Base-by-base conservation (phyloP, 2,797 vertebrate genomes). In the Channallabes apus region DNA sequence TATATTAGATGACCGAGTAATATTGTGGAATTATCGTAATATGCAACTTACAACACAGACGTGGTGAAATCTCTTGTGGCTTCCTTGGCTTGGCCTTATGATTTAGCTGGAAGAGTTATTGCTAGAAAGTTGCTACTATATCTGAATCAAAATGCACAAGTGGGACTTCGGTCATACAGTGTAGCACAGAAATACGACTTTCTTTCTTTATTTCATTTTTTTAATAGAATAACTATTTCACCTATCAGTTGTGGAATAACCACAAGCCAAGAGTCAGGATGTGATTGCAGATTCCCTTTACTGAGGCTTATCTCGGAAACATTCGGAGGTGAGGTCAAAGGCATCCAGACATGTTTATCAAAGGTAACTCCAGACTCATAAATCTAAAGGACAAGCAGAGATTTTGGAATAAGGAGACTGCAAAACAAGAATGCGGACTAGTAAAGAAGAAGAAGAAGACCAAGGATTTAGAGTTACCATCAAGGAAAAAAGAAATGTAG, bases 311-410 rank as follows among this genome's bases (percentile, higher is more conserved):
- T 80, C 79, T 65, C 8, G 1, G 62, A 67, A 67, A 29, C 38
- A 51, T 80, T 29, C 41, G 67, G 62, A 80, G 79, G 78, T 65
- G 61, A 80, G 61, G 79, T 67, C 62, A 80, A 80, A 80, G 79
- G 51, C 79, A 80, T 80, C 61, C 62, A 51, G n/a, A 62, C 17
- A 51, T 80, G 79, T 65, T 80, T 80, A 67, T 67, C 79, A 67
- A 51, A 51, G 62, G 41, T 29, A 80, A 51, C 79, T 67, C 41
- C 79, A 51, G 79, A 80, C n/a, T 65, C 62, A 65, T 80, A 67
- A 80, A 80, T 80, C 79, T 80, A 65, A 80, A 51, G 3, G 9
- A 41, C 61, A 29, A 41, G 62, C 79, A 12, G 41, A 67, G 61
- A 80, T 65, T 80, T 80, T 80, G 51, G 46, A 80, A 64, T 51